Base-by-base conservation (phyloP, 2,797 vertebrate species). In the Onychomys torridus region DNA sequence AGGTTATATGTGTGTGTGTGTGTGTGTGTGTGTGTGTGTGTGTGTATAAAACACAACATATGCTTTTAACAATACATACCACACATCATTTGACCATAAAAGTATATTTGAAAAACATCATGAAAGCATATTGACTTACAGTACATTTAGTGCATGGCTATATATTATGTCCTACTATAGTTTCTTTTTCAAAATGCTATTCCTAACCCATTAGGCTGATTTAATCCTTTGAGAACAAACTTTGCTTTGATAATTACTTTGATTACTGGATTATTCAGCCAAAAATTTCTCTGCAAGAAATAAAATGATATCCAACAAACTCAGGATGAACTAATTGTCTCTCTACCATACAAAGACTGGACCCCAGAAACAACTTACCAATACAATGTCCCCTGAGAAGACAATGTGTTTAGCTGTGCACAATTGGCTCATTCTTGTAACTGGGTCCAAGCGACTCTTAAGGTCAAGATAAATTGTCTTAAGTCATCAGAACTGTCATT, bases 161-260 rank as follows among this genome's bases (percentile, higher is more conserved):
- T 27, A 7, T 65, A 82, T 46, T 46, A 65, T 86, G 75, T 55
- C 52, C 61, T 43, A 52, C 25, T 81, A 3, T 43, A 59, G 61
- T 93, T 82, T 96, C 46, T 75, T 59, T 85, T 91, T 78, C 3
- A 1, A 79, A 93, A 67, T 81, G 3, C 17, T 97, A 2, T 5
- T 71, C 46, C 91, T 40, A 25, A 34, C 23, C n/a, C 23, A 55
- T 37, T 29, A 55, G 25, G 5, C 5, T 71, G 13, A 27, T 37
- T 87, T 17, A 16, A 87, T 40, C n/a, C 21, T 71, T 55, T 55
- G 4, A 11, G 65, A 84, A 71, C 57, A 76, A 16, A 85, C 19
- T 86, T 93, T 63, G 65, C 14, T 46, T 89, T 84, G 32, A 73
- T 9, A 85, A 23, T 84, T 77, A 87, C 78, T 63, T 93, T 61